phyloP scores from a whole-genome alignment of 2,888 invertebrate genomes.

The Pheosia tremula region DNA sequence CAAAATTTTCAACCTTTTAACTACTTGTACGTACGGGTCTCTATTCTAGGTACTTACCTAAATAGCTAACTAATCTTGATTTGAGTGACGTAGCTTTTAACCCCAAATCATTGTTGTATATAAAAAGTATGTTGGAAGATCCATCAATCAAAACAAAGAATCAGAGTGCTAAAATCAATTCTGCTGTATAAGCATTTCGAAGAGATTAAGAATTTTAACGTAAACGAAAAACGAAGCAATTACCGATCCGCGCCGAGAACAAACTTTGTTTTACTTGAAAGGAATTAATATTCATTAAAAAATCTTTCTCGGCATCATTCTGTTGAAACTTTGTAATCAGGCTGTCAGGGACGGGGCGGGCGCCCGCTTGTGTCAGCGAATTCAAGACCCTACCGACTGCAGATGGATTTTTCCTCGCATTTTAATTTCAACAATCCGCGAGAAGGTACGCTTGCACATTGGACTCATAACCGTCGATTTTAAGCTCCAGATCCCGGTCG shows the following conservation, averaged over 20 bases:
- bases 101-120: neutral
- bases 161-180: conserved; percentile 42
- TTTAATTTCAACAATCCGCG: conserved; percentile 60
- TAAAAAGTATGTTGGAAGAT: neutral
- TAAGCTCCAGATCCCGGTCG: conserved; percentile 25
- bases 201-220: conserved; percentile 62
- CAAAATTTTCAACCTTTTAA: neutral
- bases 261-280: conserved; percentile 79
- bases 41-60: too few relatives aligned
- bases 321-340: conserved; percentile 81
- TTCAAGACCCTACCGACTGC: conserved; percentile 68
- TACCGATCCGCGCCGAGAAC: conserved; percentile 71
- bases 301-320: conserved; percentile 77
- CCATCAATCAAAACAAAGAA: conserved; percentile 42
- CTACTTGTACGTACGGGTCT: too few relatives aligned
- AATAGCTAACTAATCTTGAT: too few relatives aligned
- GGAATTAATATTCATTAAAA: conserved; percentile 84
- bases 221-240: conserved; percentile 74
- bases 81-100: neutral
- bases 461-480: conserved; percentile 46
- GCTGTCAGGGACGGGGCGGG: conserved; percentile 51
- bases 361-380: conserved; percentile 63
- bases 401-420: conserved; percentile 67
- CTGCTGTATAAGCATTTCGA: conserved; percentile 51
- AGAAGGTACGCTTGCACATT: conserved; percentile 29